Evolutionary conservation across 37 sponge, comb jelly and placozoan genomes (phyloP).

Genomic region (Geodia barretti): DNA sequence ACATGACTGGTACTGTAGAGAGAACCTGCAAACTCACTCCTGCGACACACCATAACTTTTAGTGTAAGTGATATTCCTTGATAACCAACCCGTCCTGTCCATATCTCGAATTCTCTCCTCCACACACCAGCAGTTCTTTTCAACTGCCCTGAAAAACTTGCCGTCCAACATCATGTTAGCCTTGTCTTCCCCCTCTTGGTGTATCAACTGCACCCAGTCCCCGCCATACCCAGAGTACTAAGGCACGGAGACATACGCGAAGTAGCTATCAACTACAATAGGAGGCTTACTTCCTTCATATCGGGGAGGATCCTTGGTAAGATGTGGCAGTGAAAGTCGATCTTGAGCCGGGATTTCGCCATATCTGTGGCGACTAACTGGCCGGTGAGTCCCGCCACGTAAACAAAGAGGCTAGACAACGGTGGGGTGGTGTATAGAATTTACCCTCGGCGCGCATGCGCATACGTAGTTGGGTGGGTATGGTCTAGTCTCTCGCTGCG

Average conservation of each 20-base stretch:
- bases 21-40: slow-evolving; percentile 88
- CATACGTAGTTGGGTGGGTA: too few species aligned
- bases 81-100: slow-evolving; percentile 76
- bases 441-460: too few species aligned
- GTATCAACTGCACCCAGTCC: slow-evolving; percentile 81
- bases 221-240: slow-evolving; percentile 93
- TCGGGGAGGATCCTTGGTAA: slow-evolving; percentile 91
- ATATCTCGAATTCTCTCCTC: slow-evolving; percentile 78
- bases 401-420: too few species aligned
- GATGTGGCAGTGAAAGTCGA: slow-evolving; percentile 90
- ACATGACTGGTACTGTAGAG: slow-evolving; percentile 95
- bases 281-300: slow-evolving; percentile 82
- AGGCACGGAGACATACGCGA: too few species aligned
- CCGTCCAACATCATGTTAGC: slow-evolving; percentile 91
- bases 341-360: slow-evolving; percentile 31
- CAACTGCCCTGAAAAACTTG: slow-evolving; percentile 83
- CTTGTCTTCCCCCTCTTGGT: slow-evolving; percentile 90
- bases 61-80: too few species aligned
- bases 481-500: too few species aligned
- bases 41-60: too few species aligned
- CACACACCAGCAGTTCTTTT: slow-evolving; percentile 88
- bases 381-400: too few species aligned
- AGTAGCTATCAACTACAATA: too few species aligned
- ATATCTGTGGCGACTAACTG: too few species aligned
- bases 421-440: too few species aligned